Percentiles rank a stretch among this genome's conserved stretches.
phyloP scores from a whole-genome alignment of 92 coral and sea anemone genomes.

The Palythoa heliodiscus region DNA sequence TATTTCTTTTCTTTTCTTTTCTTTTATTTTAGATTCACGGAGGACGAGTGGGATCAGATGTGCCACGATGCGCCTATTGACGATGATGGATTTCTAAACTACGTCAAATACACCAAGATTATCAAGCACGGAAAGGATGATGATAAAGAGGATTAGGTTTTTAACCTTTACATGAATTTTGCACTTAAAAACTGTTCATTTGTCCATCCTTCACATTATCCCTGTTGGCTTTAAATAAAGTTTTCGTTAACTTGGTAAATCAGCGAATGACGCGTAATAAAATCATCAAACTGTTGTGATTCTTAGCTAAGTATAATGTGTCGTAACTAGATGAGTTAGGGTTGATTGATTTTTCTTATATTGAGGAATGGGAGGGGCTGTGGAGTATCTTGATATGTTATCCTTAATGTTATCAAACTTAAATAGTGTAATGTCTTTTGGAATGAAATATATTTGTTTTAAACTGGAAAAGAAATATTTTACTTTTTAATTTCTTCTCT shows the following conservation, averaged over 20 bases:
- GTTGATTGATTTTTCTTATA: not conserved
- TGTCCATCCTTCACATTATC: conserved; percentile 20
- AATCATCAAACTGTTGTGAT: not conserved
- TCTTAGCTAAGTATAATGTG: not conserved
- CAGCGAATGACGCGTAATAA: conserved; percentile 16
- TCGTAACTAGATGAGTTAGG: conserved; percentile 1
- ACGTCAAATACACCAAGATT: conserved; percentile 89
- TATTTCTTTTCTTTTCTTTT: not conserved
- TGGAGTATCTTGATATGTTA: not conserved
- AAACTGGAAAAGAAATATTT: too few species aligned
- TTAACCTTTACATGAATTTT: conserved; percentile 6
- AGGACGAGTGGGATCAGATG: conserved; percentile 95
- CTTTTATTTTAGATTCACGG: conserved; percentile 72
- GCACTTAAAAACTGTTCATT: conserved; percentile 27
- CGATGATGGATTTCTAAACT: conserved; percentile 83
- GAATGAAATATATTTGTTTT: too few species aligned
- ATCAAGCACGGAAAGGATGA: conserved; percentile 97
- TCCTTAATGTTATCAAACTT: not conserved
- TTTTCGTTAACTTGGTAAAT: conserved; percentile 18
- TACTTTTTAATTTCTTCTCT: too few species aligned
- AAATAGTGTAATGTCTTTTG: too few species aligned
- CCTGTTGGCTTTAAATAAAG: conserved; percentile 5
- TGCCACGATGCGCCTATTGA: conserved; percentile 94
- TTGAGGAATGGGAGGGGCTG: not conserved
- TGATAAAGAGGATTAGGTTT: conserved; percentile 49